These are phyloP conservation scores for Oryzias melastigma DNA, from an alignment of 2,113 vertebrate species.

Conservation along the genomic window DNA sequence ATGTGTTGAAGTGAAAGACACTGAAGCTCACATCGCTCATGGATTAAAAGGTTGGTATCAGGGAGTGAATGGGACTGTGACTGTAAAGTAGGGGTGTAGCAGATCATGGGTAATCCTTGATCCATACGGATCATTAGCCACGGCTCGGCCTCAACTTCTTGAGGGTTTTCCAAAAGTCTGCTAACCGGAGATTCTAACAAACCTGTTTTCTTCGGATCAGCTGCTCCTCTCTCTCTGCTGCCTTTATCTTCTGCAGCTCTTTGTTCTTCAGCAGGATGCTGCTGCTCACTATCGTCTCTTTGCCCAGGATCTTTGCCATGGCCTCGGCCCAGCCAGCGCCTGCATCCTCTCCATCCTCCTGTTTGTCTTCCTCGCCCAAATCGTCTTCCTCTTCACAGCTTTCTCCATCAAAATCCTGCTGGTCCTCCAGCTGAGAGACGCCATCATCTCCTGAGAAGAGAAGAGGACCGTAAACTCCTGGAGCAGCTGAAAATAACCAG, in stretches of 20 bases:
- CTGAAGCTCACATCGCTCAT: too few species aligned
- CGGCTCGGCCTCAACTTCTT: too few species aligned
- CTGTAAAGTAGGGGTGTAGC: too few species aligned
- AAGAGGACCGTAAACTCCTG: conserved; percentile 9
- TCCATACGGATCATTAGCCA: too few species aligned
- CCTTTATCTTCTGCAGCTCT: conserved; percentile 81
- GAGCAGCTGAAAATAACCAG: neutral
- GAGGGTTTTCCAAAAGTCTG: too few species aligned
- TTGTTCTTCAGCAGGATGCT: conserved; percentile 88
- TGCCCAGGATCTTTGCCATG: conserved; percentile 93
- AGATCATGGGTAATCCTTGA: too few species aligned
- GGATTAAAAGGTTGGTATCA: too few species aligned
- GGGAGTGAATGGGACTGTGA: too few species aligned
- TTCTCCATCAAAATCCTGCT: conserved; percentile 9
- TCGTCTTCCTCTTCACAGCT: neutral
- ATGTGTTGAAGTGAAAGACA: too few species aligned
- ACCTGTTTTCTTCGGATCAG: conserved; percentile 83
- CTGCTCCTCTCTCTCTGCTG: conserved; percentile 76
- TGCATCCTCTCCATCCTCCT: neutral
- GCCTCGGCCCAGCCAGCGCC: conserved; percentile 89
- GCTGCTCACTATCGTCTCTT: conserved; percentile 77
- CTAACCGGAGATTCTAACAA: too few species aligned
- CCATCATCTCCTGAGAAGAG: conserved; percentile 6
- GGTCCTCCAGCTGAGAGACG: neutral
- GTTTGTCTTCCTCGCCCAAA: conserved; percentile 1